Conservation (phyloP, 2,113 vertebrate genomes). For the Myrmecobius fasciatus region DNA sequence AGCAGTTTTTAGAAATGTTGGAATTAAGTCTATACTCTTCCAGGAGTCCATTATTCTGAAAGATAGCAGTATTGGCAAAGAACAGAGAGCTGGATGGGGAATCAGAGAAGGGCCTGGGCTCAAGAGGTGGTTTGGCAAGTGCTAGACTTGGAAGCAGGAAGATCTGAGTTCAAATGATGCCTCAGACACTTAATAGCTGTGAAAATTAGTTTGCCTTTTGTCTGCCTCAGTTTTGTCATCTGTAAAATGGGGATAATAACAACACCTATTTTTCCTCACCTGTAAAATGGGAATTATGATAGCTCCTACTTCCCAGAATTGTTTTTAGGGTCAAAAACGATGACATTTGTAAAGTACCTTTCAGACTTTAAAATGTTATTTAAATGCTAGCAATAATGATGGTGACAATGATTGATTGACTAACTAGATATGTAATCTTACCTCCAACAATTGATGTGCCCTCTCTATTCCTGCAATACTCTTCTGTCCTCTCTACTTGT, state of each 20-base stretch:
- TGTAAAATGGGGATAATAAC: not conserved
- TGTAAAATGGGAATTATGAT: not conserved
- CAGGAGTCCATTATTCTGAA: too few species aligned
- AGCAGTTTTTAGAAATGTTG: too few species aligned
- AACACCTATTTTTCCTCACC: not conserved
- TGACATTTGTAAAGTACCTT: too few species aligned
- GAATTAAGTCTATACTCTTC: too few species aligned
- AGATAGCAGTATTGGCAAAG: too few species aligned
- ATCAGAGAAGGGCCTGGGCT: not conserved
- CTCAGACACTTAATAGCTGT: not conserved
- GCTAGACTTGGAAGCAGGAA: not conserved
- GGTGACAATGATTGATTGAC: not conserved
- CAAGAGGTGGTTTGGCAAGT: not conserved
- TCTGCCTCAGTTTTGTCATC: not conserved
- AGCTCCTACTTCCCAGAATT: too few species aligned
- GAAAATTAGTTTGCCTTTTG: too few species aligned
- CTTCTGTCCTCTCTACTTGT: not conserved
- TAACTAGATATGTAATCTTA: not conserved
- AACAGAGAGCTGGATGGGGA: too few species aligned
- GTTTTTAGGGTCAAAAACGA: too few species aligned
- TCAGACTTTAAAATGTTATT: not conserved
- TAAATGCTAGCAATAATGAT: not conserved
- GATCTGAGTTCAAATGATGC: not conserved
- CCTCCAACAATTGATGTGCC: not conserved
- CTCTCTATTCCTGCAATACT: not conserved